Evolutionary conservation across 2,888 invertebrate genomes (phyloP).

Genomic region (Trissolcus brochymenae): DNA sequence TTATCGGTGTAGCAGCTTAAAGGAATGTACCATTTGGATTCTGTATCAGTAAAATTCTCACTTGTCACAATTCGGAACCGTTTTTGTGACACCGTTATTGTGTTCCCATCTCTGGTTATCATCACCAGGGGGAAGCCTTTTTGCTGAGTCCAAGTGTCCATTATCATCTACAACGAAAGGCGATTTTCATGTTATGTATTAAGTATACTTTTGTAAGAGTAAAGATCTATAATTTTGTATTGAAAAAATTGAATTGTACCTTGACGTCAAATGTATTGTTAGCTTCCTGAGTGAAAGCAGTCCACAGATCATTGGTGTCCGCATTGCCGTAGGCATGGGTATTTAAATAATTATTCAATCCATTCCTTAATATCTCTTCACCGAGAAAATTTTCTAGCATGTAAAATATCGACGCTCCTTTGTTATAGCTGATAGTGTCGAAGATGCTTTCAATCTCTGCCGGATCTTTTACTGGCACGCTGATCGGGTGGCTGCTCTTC

Average conservation of each 20-base stretch:
- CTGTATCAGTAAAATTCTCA: constrained; percentile 78
- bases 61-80: constrained; percentile 78
- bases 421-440: constrained; percentile 86
- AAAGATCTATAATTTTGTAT: background rate
- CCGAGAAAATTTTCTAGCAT: constrained; percentile 85
- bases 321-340: constrained; percentile 84
- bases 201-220: background rate
- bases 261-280: constrained; percentile 81
- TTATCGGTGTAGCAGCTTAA: constrained; percentile 86
- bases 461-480: constrained; percentile 83
- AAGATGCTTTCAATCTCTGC: constrained; percentile 85
- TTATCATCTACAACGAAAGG: constrained; percentile 77
- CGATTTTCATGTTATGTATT: background rate
- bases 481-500: constrained; percentile 84
- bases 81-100: constrained; percentile 83
- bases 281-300: constrained; percentile 81
- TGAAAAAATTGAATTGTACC: constrained; percentile 70
- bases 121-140: constrained; percentile 89
- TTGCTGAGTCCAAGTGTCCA: constrained; percentile 89
- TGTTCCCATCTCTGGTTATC: constrained; percentile 80
- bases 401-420: constrained; percentile 84
- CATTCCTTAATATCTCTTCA: constrained; percentile 80
- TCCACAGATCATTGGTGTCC: constrained; percentile 90
- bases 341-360: constrained; percentile 83
- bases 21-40: constrained; percentile 85